Percentiles rank a stretch among this genome's conserved stretches.
Evolutionary conservation across 1,140 invertebrate genomes (phyloP).

Genomic region (Atta colombica): DNA sequence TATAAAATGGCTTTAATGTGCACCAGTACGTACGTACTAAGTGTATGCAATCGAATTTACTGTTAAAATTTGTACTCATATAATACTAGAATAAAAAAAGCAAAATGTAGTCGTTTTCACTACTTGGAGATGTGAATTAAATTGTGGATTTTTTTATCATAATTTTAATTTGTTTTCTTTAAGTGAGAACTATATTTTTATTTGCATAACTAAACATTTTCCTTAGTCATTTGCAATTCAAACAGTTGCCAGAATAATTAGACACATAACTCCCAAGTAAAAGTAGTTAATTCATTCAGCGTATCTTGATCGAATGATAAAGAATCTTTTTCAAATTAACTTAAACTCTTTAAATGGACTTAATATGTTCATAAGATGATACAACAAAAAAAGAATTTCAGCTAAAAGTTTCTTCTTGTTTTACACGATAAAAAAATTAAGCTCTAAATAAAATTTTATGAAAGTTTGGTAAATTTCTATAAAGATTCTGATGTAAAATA

Average conservation of each 20-base stretch:
- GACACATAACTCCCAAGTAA: slow-evolving; percentile 19
- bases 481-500: not conserved
- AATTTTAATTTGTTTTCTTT: slow-evolving; percentile 13
- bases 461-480: not conserved
- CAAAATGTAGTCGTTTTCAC: not conserved
- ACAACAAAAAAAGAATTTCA: not conserved
- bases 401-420: not conserved
- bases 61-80: not conserved
- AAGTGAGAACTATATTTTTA: slow-evolving; percentile 1
- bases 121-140: slow-evolving; percentile 8
- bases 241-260: slow-evolving; percentile 31
- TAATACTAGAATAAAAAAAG: not conserved
- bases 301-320: slow-evolving; percentile 2
- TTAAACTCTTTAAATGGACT: not conserved
- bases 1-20: too few species aligned
- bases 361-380: not conserved
- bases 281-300: slow-evolving; percentile 37
- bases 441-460: not conserved
- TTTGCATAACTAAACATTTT: slow-evolving; percentile 7
- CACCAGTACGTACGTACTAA: too few species aligned
- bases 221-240: slow-evolving; percentile 45
- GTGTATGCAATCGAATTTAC: too few species aligned
- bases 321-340: not conserved
- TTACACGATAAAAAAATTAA: not conserved
- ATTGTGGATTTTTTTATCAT: slow-evolving; percentile 9